A percentile compares a stretch with the other conserved stretches of the same genome.
These are phyloP conservation scores for Ceratosolen solmsi DNA, from an alignment of 1,140 invertebrate species.

Conservation along the genomic window DNA sequence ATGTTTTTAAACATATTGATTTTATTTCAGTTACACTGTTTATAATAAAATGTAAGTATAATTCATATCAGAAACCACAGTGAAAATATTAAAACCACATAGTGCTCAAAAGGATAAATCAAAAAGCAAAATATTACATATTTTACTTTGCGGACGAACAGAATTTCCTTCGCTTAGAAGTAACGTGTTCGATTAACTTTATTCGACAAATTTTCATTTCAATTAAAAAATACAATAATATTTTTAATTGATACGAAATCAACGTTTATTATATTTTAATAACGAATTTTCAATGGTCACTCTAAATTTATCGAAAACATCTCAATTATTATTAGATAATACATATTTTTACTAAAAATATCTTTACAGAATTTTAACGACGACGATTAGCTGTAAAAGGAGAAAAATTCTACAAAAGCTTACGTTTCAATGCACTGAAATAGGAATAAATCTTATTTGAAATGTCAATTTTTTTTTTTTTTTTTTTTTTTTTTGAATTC, in stretches of 20 bases:
- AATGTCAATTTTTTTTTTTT: neutral
- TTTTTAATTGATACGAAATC: neutral
- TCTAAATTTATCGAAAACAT: neutral
- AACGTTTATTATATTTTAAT: neutral
- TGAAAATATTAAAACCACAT: neutral
- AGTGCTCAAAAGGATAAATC: no score
- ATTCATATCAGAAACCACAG: no score
- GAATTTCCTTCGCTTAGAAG: neutral
- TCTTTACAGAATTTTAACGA: neutral
- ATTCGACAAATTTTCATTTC: no score
- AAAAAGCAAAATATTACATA: neutral
- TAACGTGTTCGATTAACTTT: neutral
- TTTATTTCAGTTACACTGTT: no score
- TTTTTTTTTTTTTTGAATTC: slow-evolving; percentile 1
- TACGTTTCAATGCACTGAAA: neutral
- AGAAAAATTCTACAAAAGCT: no score
- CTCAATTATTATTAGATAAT: neutral
- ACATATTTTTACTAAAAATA: neutral
- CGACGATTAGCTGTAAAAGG: neutral
- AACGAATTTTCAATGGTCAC: neutral
- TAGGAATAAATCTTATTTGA: neutral
- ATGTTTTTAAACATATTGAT: no score
- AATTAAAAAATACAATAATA: no score
- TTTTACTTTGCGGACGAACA: slow-evolving; percentile 8
- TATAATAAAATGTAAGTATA: no score